These are phyloP conservation scores for Portevinia maculata DNA, from an alignment of 2,888 invertebrate species.

Conservation along the genomic window DNA sequence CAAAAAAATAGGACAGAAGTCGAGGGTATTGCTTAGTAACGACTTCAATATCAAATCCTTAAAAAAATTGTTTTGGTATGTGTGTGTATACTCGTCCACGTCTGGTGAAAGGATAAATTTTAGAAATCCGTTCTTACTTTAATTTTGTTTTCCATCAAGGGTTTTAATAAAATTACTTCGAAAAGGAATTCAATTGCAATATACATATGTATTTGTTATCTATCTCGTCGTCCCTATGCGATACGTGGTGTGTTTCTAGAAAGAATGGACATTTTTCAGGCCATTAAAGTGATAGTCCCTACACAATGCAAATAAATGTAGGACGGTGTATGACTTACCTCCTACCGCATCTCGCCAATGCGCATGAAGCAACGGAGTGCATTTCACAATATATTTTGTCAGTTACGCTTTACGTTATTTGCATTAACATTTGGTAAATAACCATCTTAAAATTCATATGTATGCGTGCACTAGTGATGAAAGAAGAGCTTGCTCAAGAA, in stretches of 20 bases:
- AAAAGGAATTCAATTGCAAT: slow-evolving; percentile 22
- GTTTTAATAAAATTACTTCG: neutral
- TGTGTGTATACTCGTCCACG: neutral
- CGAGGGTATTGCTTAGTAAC: neutral
- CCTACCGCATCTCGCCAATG: neutral
- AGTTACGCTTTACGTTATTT: neutral
- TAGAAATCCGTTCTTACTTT: slow-evolving; percentile 7
- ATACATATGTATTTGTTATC: too few relatives aligned
- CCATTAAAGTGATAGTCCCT: slow-evolving; percentile 3
- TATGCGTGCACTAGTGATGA: neutral
- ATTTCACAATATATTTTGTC: slow-evolving; percentile 10
- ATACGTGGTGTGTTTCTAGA: neutral
- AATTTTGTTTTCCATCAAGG: neutral
- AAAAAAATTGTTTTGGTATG: neutral
- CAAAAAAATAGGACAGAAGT: slow-evolving; percentile 12
- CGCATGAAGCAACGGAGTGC: neutral
- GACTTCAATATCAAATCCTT: neutral
- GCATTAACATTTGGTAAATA: slow-evolving; percentile 22
- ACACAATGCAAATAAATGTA: slow-evolving; percentile 21
- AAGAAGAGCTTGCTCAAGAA: neutral
- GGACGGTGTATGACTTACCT: slow-evolving; percentile 41
- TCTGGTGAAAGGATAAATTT: neutral
- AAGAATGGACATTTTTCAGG: neutral
- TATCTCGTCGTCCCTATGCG: neutral
- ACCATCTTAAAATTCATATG: neutral